Conservation (phyloP, 1,140 invertebrate species). For the Drosophila sturtevanti region DNA sequence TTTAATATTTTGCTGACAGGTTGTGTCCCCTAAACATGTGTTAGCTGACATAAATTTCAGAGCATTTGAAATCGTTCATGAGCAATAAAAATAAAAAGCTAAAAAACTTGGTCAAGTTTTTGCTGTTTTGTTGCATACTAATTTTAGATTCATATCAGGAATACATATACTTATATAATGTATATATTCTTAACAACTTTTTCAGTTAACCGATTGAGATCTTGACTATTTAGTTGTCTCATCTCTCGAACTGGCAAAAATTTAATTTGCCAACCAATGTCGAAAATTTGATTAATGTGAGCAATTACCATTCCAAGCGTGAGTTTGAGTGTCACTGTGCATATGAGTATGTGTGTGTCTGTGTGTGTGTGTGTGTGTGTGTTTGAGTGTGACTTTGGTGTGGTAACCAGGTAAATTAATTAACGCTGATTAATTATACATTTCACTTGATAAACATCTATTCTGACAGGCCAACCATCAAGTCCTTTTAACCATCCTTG, state of each 20-base stretch:
- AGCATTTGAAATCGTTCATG: slow-evolving; percentile 20
- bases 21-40: slow-evolving; percentile 40
- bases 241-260: slow-evolving; percentile 19
- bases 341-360: not conserved
- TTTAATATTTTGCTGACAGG: slow-evolving; percentile 43
- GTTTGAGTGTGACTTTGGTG: not conserved
- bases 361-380: no score
- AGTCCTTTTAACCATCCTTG: slow-evolving; percentile 34
- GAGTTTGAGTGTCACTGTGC: slow-evolving; percentile 12
- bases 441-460: not conserved
- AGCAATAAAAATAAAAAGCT: slow-evolving; percentile 6
- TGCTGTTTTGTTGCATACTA: slow-evolving; percentile 31
- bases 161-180: not conserved
- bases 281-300: slow-evolving; percentile 57
- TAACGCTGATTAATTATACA: slow-evolving; percentile 62
- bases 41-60: slow-evolving; percentile 42
- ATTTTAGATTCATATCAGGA: slow-evolving; percentile 27
- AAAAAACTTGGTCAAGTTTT: slow-evolving; percentile 30
- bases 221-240: slow-evolving; percentile 2
- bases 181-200: slow-evolving; percentile 4
- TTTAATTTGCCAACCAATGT: slow-evolving; percentile 7
- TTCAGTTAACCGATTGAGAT: not conserved
- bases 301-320: slow-evolving; percentile 47
- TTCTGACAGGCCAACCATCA: not conserved
- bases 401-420: slow-evolving; percentile 44